Conservation (phyloP, 1,140 invertebrate species). For the Ridgeia piscesae region DNA sequence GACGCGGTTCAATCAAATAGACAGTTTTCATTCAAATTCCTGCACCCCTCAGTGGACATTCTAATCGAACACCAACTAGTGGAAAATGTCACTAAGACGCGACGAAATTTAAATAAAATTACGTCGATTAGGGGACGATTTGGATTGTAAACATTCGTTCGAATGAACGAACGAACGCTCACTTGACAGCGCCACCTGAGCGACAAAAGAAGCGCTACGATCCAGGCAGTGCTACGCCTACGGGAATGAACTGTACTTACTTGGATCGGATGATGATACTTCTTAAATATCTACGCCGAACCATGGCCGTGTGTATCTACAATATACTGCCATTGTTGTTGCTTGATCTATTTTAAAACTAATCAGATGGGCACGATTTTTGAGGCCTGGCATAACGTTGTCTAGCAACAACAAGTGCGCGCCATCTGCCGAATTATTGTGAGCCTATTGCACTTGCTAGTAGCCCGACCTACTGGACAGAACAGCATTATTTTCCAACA, state of each 20-base stretch:
- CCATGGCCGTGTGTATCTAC: neutral
- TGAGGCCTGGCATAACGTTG: neutral
- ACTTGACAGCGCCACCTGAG: neutral
- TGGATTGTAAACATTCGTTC: neutral
- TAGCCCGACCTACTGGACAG: neutral
- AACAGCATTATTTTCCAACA: neutral
- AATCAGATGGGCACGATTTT: neutral
- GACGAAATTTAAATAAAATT: neutral
- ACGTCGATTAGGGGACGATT: neutral
- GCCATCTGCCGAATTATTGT: neutral
- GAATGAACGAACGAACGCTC: neutral
- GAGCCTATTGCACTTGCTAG: neutral
- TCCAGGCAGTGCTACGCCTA: neutral
- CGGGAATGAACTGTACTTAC: neutral
- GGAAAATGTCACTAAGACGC: neutral
- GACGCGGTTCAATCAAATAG: neutral
- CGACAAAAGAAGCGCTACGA: neutral
- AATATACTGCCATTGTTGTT: neutral
- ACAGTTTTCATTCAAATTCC: neutral
- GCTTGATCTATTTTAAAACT: neutral
- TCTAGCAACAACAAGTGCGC: constrained; percentile 3
- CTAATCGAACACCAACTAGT: neutral
- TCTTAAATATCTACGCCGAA: neutral
- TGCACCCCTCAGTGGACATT: neutral
- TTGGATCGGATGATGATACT: neutral